Evolutionary conservation across 2,888 invertebrate species (phyloP), one percentile per base, ranked within the genome.

Genomic region (Rhorus exstirpatorius): DNA sequence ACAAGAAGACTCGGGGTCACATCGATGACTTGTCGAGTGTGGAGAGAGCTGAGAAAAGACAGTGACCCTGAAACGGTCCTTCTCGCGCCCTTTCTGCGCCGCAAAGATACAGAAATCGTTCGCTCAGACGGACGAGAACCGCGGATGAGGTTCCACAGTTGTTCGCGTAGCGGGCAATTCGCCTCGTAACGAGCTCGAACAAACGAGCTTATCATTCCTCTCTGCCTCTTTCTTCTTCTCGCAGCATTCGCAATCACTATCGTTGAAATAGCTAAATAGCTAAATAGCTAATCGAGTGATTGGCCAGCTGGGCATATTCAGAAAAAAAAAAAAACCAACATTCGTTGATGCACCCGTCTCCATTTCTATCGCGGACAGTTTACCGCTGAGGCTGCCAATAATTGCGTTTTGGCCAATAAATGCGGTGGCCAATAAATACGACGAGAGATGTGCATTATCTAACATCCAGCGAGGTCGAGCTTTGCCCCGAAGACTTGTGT

Each of bases 151-250:
- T 65, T 44, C 55, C 65, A 74, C 77, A 77, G 82, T 61, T 77
- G 79, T 46, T 82, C 80, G 70, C 51, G 31, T 70, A 61, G 68
- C 74, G 53, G 79, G 79, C 85, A 84, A 86, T 86, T 86, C 84
- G 82, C 81, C 81, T 83, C 78, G 83, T 85, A 85, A 86, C 82
- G 80, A 85, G 84, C 85, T 82, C 70, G 31, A 53, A 65, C 76
- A 71, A 51, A 61, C 70, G 72, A 74, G 63, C 55, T 65, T 63
- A 53, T 75, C 74, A 44, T 55, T 51, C 74, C 24, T 63, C 26
- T 41, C 41, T 31, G 31, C 26, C 38, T 70, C 53, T 65, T 8
- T 75, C 55, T 53, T 46, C 31, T 46, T 24, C 44, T 41, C 31
- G 31, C 31, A 31, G 31, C 31, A 31, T 31, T 6, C n/a, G n/a